Base-by-base conservation (phyloP, 2,113 vertebrate genomes). In the Abramis brama region DNA sequence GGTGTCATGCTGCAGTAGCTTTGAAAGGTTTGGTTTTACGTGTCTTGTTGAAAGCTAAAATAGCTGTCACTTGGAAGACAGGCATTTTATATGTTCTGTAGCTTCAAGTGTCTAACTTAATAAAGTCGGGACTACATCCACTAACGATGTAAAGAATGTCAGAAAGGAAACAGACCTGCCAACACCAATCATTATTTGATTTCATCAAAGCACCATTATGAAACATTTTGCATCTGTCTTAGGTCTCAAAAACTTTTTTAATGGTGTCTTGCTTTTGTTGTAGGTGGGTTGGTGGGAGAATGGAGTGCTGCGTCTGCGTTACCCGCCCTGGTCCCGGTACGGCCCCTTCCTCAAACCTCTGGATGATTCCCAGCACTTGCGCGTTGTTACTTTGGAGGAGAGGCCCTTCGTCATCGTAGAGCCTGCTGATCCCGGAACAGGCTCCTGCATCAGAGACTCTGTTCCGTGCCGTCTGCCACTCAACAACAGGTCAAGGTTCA, bases 271-370 rank as follows among this genome's bases (percentile, higher is more conserved):
- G 70, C 12, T 82, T 33, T 64, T 47, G 78, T 80, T 68, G 0
- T 91, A 99, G 97, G 97, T 98, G 86, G 97, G 97, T 88, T 97
- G 95, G 91, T 99, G 97, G 97, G 97, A 99, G 82, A 97, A 96
- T 25, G 95, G 95, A 25, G 92, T 96, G 23, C 93, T 99, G 47
- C 92, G 95, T 3, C 94, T 98, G 57, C 95, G 96, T 5, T 96
- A 97, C 92, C 96, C 96, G 0, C 93, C 96, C 13, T 97, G 96
- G 96, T 97, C 97, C 0, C 96, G 96, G 3, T 97, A 97, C 0
- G 97, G 97, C n/a, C 93, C 94, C 1, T 97, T 97, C 92, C 93
- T 97, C 50, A 97, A 97, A 89, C 97, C 97, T 0, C 95, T 96
- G 36, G 97, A 97, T 0, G 97, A 96, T 59, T 94, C 96, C 1